These are phyloP conservation scores for Tetrax tetrax DNA, from an alignment of 2,113 vertebrate species.

Conservation along the genomic window DNA sequence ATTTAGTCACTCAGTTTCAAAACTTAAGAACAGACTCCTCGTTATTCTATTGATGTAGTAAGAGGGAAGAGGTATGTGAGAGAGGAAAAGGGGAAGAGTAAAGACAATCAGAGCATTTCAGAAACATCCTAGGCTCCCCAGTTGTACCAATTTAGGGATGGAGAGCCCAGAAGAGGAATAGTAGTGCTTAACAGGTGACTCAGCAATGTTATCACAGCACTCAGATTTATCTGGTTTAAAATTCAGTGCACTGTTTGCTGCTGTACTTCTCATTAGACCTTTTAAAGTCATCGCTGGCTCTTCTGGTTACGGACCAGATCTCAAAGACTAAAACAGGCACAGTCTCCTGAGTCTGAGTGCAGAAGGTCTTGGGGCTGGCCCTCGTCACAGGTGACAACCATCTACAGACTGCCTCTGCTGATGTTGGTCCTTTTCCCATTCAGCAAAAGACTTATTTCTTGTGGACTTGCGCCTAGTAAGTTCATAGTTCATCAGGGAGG, in stretches of 20 bases:
- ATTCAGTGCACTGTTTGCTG: background rate
- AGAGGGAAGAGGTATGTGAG: background rate
- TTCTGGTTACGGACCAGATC: background rate
- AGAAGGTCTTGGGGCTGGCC: background rate
- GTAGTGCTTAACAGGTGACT: background rate
- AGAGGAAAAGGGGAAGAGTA: background rate
- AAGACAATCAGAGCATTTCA: background rate
- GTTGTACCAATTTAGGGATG: background rate
- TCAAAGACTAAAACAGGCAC: background rate
- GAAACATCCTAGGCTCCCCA: background rate
- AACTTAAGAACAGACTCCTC: conserved; percentile 18
- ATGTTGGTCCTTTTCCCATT: background rate
- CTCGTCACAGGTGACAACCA: background rate
- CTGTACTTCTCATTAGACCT: background rate
- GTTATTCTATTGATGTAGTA: conserved; percentile 36
- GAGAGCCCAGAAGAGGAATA: background rate
- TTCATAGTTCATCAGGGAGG: background rate
- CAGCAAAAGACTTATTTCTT: background rate
- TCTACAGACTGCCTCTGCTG: background rate
- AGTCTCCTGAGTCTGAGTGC: background rate
- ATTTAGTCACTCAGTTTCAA: conserved; percentile 57
- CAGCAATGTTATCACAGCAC: background rate
- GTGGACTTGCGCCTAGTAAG: background rate
- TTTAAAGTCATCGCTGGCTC: background rate
- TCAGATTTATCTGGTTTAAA: background rate